Evolutionary conservation across 2,797 vertebrate genomes (phyloP).

Genomic region (Sphenodon punctatus): DNA sequence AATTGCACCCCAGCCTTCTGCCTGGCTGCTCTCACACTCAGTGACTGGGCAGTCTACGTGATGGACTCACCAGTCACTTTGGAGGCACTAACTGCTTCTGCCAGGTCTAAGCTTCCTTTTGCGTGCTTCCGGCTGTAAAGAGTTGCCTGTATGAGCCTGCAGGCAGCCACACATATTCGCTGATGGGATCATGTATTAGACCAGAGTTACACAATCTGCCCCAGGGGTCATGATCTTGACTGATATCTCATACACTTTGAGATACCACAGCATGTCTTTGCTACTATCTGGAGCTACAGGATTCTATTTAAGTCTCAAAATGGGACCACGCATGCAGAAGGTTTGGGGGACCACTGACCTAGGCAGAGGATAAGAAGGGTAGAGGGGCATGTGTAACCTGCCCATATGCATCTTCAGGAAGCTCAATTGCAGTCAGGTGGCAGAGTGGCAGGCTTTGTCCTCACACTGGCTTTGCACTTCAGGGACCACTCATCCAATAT

Average conservation of each 20-base stretch:
- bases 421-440: background rate
- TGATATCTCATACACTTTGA: too few species aligned
- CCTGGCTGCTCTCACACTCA: background rate
- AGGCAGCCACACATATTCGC: conserved; percentile 1
- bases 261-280: too few species aligned
- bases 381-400: conserved; percentile 1
- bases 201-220: too few species aligned
- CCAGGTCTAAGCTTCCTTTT: background rate
- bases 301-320: too few species aligned
- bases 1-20: too few species aligned
- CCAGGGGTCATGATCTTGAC: too few species aligned
- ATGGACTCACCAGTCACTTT: too few species aligned
- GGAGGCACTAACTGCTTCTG: background rate
- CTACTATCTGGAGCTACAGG: too few species aligned
- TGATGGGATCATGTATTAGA: background rate
- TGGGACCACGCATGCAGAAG: too few species aligned
- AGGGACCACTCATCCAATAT: background rate
- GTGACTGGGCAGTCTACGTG: background rate
- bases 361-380: conserved; percentile 16
- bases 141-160: background rate
- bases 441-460: background rate
- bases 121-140: background rate
- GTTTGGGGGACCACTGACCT: conserved; percentile 5
- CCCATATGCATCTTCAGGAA: conserved; percentile 34
- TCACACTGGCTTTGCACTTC: background rate